These are phyloP conservation scores for Acronicta leporina DNA, from an alignment of 2,888 invertebrate genomes.

Conservation along the genomic window DNA sequence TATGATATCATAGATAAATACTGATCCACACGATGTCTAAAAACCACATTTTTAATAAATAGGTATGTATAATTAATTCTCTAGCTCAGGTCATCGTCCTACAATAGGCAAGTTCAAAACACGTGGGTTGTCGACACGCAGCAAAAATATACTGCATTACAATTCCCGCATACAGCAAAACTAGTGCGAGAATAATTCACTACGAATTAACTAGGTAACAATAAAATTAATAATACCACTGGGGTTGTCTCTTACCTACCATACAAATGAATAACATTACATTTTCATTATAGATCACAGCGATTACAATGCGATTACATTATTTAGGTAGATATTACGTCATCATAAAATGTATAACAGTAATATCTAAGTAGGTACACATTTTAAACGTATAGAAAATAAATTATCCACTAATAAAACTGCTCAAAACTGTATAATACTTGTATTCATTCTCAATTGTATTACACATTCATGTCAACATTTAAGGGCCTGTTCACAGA, in stretches of 20 bases:
- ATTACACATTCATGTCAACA: conserved; percentile 29
- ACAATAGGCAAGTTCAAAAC: conserved; percentile 36
- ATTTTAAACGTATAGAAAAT: conserved; percentile 37
- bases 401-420: conserved; percentile 36
- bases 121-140: conserved; percentile 16
- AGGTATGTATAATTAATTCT: conserved; percentile 8
- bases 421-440: conserved; percentile 32
- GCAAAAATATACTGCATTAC: conserved; percentile 25
- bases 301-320: conserved; percentile 40
- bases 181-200: conserved; percentile 27
- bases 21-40: background rate
- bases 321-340: conserved; percentile 29
- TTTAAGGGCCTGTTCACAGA: conserved; percentile 7
- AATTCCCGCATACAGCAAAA: conserved; percentile 28
- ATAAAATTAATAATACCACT: conserved; percentile 47
- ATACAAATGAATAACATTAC: conserved; percentile 26
- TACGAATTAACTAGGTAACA: conserved; percentile 38
- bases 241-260: conserved; percentile 29
- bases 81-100: conserved; percentile 30
- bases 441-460: conserved; percentile 21
- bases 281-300: conserved; percentile 51
- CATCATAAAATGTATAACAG: conserved; percentile 26
- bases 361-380: conserved; percentile 18
- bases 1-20: no score
- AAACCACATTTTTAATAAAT: background rate